Evolutionary conservation across 1,140 invertebrate genomes (phyloP).

Genomic region (Dendrolimus punctatus): DNA sequence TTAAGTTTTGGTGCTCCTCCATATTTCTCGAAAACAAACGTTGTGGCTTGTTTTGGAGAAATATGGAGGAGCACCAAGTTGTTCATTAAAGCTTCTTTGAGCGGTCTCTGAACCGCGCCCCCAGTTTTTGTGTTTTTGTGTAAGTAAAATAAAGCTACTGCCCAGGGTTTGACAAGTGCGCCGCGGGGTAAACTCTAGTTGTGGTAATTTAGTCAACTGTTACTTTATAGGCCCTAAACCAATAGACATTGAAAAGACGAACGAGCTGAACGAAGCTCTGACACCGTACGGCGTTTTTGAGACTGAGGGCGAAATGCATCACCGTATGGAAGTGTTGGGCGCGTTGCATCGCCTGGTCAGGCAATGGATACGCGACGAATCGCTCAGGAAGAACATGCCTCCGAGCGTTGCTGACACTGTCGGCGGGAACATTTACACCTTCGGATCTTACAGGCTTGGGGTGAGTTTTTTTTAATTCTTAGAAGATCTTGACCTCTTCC

Average conservation of each 20-base stretch:
- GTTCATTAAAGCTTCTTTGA: too few relatives aligned
- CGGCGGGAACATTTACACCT: constrained; percentile 99
- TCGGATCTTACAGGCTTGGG: constrained; percentile 94
- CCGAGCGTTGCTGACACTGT: constrained; percentile 87
- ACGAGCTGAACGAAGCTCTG: constrained; percentile 87
- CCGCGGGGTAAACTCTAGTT: too few relatives aligned
- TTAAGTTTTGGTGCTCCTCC: too few relatives aligned
- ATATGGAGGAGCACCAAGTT: too few relatives aligned
- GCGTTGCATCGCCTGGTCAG: constrained; percentile 93
- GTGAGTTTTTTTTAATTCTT: constrained; percentile 51
- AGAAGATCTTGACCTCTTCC: too few relatives aligned
- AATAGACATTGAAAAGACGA: constrained; percentile 86
- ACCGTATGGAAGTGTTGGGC: constrained; percentile 87
- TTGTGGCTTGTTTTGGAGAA: too few relatives aligned
- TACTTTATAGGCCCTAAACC: constrained; percentile 79
- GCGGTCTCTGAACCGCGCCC: too few relatives aligned
- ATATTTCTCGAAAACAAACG: too few relatives aligned
- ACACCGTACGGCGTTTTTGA: constrained; percentile 94
- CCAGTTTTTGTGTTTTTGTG: too few relatives aligned
- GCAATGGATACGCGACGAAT: constrained; percentile 93
- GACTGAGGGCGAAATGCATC: constrained; percentile 90
- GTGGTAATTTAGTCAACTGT: neutral
- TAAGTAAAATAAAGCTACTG: too few relatives aligned
- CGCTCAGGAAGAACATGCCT: constrained; percentile 91
- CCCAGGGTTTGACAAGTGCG: too few relatives aligned